Evolutionary conservation across 2,888 invertebrate genomes (phyloP), one percentile per base, ranked within the genome.

Genomic region (Ceratothoa steindachneri): DNA sequence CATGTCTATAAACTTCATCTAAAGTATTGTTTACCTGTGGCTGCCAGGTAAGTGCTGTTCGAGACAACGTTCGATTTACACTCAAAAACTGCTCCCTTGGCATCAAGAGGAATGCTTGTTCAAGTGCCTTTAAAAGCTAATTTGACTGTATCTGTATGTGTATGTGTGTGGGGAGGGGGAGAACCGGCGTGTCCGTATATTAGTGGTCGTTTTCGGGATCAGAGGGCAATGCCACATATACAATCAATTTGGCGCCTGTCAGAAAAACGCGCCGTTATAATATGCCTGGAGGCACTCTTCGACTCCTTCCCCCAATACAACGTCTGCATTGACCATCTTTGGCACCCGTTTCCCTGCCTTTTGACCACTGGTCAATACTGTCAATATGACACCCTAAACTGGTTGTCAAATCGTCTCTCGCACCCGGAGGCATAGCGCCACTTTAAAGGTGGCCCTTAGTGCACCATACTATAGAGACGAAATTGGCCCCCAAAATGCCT

Each of bases 291-390:
- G 60, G 24, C 24, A 12, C 60, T 24, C n/a, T n/a, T n/a, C n/a
- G n/a, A n/a, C n/a, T n/a, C n/a, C n/a, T n/a, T n/a, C n/a, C n/a
- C n/a, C n/a, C n/a, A n/a, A n/a, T n/a, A 24, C n/a, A 60, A 12
- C 24, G 60, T 60, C 60, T 22, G 24, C 24, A 22, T 60, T 60
- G 60, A 60, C 60, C 60, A 15, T 24, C 60, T 24, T 60, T 60
- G 27, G 60, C 60, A 24, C 60, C 60, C 9, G 24, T 60, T 60
- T 24, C 60, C 24, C 60, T n/a, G 60, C 60, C 60, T 60, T 60
- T 60, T 60, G 60, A 60, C 60, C 60, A 60, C 60, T 60, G 60
- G 60, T 60, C 60, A 60, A 60, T 60, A 60, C 27, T 60, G 60
- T 60, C 60, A 60, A 60, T 60, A 60, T 60, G 60, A 60, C 60